Evolutionary conservation across 2,888 invertebrate species (phyloP).

Genomic region (Lissocephala sabroskyi): DNA sequence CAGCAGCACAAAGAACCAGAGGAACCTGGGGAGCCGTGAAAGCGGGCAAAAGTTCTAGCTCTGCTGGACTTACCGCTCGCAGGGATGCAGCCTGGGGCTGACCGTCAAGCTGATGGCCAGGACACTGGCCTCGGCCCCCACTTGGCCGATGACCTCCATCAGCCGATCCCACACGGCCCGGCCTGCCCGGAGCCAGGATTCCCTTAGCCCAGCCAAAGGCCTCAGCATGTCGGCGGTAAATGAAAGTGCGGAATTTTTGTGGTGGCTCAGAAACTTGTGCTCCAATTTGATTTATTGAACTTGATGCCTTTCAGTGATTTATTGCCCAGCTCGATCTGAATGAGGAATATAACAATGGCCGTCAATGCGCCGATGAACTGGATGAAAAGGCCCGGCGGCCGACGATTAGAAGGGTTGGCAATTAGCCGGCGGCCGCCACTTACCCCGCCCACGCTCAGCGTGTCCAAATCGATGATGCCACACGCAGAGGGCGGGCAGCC

Average conservation of each 20-base stretch:
- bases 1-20: slow-evolving; percentile 56
- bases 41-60: not conserved
- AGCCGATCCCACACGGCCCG: not conserved
- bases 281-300: slow-evolving; percentile 7
- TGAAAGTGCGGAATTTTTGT: slow-evolving; percentile 12
- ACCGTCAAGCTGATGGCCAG: slow-evolving; percentile 54
- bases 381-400: too few relatives aligned
- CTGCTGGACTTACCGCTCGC: slow-evolving; percentile 43
- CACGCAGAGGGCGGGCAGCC: slow-evolving; percentile 35
- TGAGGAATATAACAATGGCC: slow-evolving; percentile 62
- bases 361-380: slow-evolving; percentile 58
- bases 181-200: too few relatives aligned
- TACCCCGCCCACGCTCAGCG: slow-evolving; percentile 60
- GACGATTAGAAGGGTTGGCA: too few relatives aligned
- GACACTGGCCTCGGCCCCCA: slow-evolving; percentile 57
- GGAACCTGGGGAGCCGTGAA: slow-evolving; percentile 27
- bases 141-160: slow-evolving; percentile 34
- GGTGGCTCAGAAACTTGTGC: not conserved
- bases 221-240: not conserved
- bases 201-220: not conserved
- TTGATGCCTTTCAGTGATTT: slow-evolving; percentile 37
- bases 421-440: too few relatives aligned
- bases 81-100: slow-evolving; percentile 44
- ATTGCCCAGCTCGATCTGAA: slow-evolving; percentile 65
- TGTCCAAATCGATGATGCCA: slow-evolving; percentile 62